These are phyloP conservation scores for Microplitis demolitor DNA, from an alignment of 1,140 invertebrate genomes.

Conservation along the genomic window DNA sequence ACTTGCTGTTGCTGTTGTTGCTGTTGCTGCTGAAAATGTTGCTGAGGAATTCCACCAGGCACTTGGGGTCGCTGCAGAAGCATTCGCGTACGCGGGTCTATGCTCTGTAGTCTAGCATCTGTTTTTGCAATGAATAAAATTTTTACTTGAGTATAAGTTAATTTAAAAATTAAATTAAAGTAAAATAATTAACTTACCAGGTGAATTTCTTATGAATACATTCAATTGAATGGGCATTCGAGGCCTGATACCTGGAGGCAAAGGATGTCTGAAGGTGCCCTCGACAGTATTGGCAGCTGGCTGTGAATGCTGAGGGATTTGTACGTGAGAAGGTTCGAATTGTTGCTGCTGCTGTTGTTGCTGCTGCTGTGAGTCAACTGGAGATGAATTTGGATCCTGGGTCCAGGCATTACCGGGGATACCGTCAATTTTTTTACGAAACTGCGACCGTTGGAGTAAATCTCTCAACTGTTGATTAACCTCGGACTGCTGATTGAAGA, in stretches of 20 bases:
- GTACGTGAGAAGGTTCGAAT: conserved; percentile 50
- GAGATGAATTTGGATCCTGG: conserved; percentile 39
- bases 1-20: conserved; percentile 33
- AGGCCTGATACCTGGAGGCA: conserved; percentile 64
- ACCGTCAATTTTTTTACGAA: conserved; percentile 59
- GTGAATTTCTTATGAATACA: conserved; percentile 52
- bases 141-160: background rate
- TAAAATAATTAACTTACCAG: conserved; percentile 40
- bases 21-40: conserved; percentile 48
- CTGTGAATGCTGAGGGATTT: conserved; percentile 52
- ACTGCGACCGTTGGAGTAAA: conserved; percentile 77
- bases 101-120: conserved; percentile 54
- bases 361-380: no score
- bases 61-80: conserved; percentile 55
- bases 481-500: conserved; percentile 62
- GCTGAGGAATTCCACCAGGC: conserved; percentile 39
- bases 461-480: conserved; percentile 79
- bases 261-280: conserved; percentile 65
- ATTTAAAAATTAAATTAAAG: background rate
- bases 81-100: conserved; percentile 61
- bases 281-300: conserved; percentile 47
- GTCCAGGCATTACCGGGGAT: conserved; percentile 43
- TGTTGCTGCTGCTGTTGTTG: conserved; percentile 31
- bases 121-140: conserved; percentile 37
- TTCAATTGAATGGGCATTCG: conserved; percentile 57